Evolutionary conservation across 2,113 vertebrate genomes (phyloP), one percentile per base, ranked within the genome.

Genomic region (Pollimyrus isidori): DNA sequence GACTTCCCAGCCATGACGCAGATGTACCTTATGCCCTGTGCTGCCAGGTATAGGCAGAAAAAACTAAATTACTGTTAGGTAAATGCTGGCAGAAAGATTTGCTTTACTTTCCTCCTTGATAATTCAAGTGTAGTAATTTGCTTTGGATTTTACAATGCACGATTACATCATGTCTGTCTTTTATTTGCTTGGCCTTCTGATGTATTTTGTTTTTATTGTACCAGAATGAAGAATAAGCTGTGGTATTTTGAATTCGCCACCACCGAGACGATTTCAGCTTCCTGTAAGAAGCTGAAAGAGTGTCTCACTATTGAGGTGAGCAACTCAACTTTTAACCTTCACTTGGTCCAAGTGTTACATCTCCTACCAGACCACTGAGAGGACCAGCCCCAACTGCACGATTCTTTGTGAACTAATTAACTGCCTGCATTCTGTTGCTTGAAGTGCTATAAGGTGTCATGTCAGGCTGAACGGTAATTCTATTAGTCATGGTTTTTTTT

Each of bases 201-300:
- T 49, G 5, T 84, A 17, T 65, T 50, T 50, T 53, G 85, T 65
- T 30, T 62, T 45, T 21, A 2, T 30, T 87, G 69, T 83, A 23
- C n/a, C 88, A 96, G 96, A 91, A 96, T 96, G 96, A 96, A 96
- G 94, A 96, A 96, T 92, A 96, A 96, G 62, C 92, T 96, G 0
- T 96, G 96, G 96, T 96, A 96, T 91, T 95, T 96, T 3, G 96
- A 96, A 80, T 96, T 96, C 1, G 96, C 95, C 69, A 96, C 96
- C 39, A 95, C 96, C 0, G 96, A 96, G 92, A 95, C 95, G 26
- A 93, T 96, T 89, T 96, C 95, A n/a, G 95, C 96, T 86, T 96
- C 96, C 0, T 96, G 96, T 92, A 96, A 96, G 92, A 96, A 93
- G 90, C 93, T 96, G 35, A 95, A 95, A 89, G 95, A 96, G 45